Base-by-base conservation (phyloP, 2,113 vertebrate genomes). In the Stigmatopora argus region DNA sequence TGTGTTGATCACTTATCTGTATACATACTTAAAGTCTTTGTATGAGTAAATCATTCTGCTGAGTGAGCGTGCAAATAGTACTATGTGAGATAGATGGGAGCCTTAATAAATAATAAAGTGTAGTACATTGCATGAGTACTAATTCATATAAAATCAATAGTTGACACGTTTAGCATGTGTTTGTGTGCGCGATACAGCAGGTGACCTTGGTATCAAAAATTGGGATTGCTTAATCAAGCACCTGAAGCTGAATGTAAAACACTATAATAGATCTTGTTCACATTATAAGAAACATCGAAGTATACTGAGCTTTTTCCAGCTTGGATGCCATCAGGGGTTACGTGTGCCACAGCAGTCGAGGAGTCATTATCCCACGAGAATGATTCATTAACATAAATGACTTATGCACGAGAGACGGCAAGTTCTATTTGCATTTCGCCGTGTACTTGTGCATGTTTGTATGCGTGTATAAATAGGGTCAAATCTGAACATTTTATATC, bases 401-500 rank as follows among this genome's bases (percentile, higher is more conserved):
- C 70, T 65, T 23, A 78, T 76, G 67, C 61, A 35, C 63, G 51
- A 64, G 61, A 65, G 60, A 69, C 66, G 64, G 49, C 57, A 35
- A 11, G 21, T 64, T 58, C 66, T n/a, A 76, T 82, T 77, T 81
- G 38, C 77, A 85, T 78, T 65, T 66, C 4, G 15, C 15, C 23
- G 26, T 45, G 11, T 66, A 18, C 60, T 7, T 21, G 49, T 47
- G 26, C 64, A 17, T 61, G 63, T 64, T 66, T 49, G 63, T 44
- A 4, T 58, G 41, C 66, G 13, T 62, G 31, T 47, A 34, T 61
- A 64, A 77, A 73, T 67, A 64, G 76, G 80, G 74, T 83, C 69
- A 81, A 62, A 76, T 76, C 62, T 58, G n/a, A 73, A 72, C 69
- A 66, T 84, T 76, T 77, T 68, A 5, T 73, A 79, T 79, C 69